phyloP scores from a whole-genome alignment of 1,140 invertebrate genomes.

The Onthophagus taurus region DNA sequence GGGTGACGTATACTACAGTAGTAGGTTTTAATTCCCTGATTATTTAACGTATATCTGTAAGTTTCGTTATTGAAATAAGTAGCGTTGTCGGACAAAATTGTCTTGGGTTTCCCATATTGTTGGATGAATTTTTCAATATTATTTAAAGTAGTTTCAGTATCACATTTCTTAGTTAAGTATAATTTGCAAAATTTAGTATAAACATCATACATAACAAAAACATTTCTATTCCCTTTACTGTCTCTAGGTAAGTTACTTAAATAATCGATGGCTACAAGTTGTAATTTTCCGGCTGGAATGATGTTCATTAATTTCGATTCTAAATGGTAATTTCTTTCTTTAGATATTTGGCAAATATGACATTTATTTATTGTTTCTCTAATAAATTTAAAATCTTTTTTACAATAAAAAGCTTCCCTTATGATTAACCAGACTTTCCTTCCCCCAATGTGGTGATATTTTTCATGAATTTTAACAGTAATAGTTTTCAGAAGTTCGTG shows the following conservation, averaged over 20 bases:
- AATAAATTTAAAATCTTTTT: background rate
- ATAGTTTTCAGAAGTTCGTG: background rate
- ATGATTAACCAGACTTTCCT: background rate
- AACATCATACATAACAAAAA: background rate
- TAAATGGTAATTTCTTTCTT: no score
- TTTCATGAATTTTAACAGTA: no score
- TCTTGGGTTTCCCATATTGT: background rate
- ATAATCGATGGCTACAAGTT: slow-evolving; percentile 3
- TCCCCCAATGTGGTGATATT: no score
- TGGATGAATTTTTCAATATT: background rate
- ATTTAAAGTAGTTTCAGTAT: background rate
- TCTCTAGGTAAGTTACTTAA: background rate
- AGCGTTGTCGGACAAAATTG: slow-evolving; percentile 4
- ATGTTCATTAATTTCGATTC: background rate
- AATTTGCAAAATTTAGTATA: background rate
- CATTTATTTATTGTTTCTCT: background rate
- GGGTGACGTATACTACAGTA: background rate
- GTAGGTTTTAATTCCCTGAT: no score
- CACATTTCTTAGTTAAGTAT: background rate
- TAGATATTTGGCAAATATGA: background rate
- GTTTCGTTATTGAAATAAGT: slow-evolving; percentile 6
- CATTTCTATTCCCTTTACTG: background rate
- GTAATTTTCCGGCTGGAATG: background rate
- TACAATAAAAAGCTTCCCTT: background rate
- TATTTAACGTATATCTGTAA: no score